Evolutionary conservation across 2,888 invertebrate genomes (phyloP).

Genomic region (Onthophagus sagittarius): DNA sequence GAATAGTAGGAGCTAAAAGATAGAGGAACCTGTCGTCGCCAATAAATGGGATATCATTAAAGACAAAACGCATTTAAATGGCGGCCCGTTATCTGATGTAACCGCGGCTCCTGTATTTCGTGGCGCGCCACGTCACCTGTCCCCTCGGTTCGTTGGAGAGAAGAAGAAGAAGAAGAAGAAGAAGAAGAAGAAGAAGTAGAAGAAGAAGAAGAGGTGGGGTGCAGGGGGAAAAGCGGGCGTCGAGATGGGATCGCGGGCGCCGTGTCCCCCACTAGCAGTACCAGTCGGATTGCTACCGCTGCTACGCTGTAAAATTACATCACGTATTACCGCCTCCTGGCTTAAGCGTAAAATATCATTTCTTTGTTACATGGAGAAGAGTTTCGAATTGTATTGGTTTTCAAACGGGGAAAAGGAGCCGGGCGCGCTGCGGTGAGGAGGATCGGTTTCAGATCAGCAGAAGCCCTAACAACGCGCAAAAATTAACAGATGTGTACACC

Average conservation of each 20-base stretch:
- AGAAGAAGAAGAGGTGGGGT: background rate
- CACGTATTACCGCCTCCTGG: background rate
- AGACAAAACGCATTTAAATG: slow-evolving; percentile 39
- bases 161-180: no score
- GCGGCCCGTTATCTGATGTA: slow-evolving; percentile 36
- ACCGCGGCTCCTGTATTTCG: slow-evolving; percentile 31
- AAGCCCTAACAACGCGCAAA: background rate
- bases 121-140: slow-evolving; percentile 28
- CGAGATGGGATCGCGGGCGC: slow-evolving; percentile 2
- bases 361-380: slow-evolving; percentile 1
- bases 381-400: background rate
- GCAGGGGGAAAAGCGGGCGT: background rate
- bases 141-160: slow-evolving; percentile 4
- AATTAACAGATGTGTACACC: background rate
- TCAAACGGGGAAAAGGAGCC: background rate
- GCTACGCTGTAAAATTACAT: slow-evolving; percentile 10
- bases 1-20: background rate
- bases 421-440: background rate
- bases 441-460: background rate
- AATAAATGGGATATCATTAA: slow-evolving; percentile 36
- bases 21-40: slow-evolving; percentile 6
- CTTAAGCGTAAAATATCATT: slow-evolving; percentile 7
- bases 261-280: background rate
- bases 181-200: background rate
- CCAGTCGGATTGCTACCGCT: slow-evolving; percentile 3